These are phyloP conservation scores for Psilopogon haemacephalus DNA, from an alignment of 2,113 vertebrate species.

Conservation along the genomic window DNA sequence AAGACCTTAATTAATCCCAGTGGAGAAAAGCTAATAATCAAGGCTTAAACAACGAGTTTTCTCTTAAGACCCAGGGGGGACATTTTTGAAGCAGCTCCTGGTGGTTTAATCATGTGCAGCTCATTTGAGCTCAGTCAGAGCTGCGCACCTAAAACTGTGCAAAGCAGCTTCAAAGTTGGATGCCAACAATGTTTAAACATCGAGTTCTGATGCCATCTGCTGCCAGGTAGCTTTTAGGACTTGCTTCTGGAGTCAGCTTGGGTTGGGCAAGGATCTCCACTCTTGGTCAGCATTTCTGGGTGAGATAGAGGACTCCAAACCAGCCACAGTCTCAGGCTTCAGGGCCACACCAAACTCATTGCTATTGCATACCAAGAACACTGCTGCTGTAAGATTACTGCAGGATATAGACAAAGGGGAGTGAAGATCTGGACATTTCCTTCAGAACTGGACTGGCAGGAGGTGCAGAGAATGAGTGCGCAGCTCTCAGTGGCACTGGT, in stretches of 20 bases:
- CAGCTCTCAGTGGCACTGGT: not conserved
- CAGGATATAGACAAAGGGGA: not conserved
- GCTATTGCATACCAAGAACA: not conserved
- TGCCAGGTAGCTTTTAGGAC: not conserved
- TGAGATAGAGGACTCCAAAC: not conserved
- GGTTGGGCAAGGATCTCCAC: not conserved
- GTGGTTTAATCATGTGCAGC: not conserved
- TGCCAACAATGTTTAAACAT: not conserved
- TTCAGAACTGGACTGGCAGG: not conserved
- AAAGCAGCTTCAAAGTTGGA: not conserved
- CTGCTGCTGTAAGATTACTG: not conserved
- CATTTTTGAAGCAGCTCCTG: not conserved
- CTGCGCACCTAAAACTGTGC: not conserved
- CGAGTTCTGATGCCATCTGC: not conserved
- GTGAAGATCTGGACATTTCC: not conserved
- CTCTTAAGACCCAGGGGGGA: not conserved
- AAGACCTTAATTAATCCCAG: constrained; percentile 20
- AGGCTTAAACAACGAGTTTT: not conserved
- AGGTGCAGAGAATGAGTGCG: not conserved
- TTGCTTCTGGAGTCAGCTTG: not conserved
- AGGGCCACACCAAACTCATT: not conserved
- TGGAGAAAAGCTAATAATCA: not conserved
- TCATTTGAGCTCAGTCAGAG: not conserved
- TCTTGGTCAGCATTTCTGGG: not conserved
- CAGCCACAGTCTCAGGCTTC: not conserved